A percentile compares a stretch with the other conserved stretches of the same genome.
These are phyloP conservation scores for Chanos chanos DNA, from an alignment of 2,797 vertebrate genomes.

Conservation along the genomic window DNA sequence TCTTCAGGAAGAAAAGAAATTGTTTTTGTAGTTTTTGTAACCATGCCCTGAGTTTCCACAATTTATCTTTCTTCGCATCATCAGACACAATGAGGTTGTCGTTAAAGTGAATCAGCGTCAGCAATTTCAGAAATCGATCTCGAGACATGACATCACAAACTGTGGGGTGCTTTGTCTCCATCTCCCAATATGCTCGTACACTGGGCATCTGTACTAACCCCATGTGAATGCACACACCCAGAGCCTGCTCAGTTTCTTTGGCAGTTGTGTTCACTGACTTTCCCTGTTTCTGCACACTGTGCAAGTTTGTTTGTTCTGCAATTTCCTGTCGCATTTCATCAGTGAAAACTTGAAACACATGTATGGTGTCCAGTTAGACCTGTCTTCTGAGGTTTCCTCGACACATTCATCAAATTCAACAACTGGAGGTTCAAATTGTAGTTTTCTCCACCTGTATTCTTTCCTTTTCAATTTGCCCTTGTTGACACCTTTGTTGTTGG, in stretches of 20 bases:
- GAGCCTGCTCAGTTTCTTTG: slow-evolving; percentile 15
- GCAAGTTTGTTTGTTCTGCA: slow-evolving; percentile 38
- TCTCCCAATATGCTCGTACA: slow-evolving; percentile 12
- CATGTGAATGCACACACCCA: slow-evolving; percentile 23
- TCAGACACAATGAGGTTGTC: slow-evolving; percentile 45
- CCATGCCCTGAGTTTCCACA: slow-evolving; percentile 39
- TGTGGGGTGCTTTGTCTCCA: slow-evolving; percentile 15
- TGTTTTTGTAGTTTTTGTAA: slow-evolving; percentile 23
- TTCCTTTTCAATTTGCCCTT: slow-evolving; percentile 6
- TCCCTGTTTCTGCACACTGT: slow-evolving; percentile 34
- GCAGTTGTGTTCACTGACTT: slow-evolving; percentile 31
- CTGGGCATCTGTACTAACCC: slow-evolving; percentile 25
- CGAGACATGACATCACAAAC: slow-evolving; percentile 37
- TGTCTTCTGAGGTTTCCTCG: slow-evolving; percentile 5
- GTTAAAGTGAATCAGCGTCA: slow-evolving; percentile 41
- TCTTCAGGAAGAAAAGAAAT: slow-evolving; percentile 31
- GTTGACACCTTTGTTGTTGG: background rate
- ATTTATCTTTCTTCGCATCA: slow-evolving; percentile 31
- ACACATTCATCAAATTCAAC: slow-evolving; percentile 15
- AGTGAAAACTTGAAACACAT: slow-evolving; percentile 9
- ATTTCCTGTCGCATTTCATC: slow-evolving; percentile 17
- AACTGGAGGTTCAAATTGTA: slow-evolving; percentile 1
- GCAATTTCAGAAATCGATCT: slow-evolving; percentile 31
- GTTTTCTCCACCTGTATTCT: slow-evolving; percentile 4
- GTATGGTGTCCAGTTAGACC: slow-evolving; percentile 6